phyloP scores from a whole-genome alignment of 2,888 invertebrate species.

The Oconnorella tubifera region DNA sequence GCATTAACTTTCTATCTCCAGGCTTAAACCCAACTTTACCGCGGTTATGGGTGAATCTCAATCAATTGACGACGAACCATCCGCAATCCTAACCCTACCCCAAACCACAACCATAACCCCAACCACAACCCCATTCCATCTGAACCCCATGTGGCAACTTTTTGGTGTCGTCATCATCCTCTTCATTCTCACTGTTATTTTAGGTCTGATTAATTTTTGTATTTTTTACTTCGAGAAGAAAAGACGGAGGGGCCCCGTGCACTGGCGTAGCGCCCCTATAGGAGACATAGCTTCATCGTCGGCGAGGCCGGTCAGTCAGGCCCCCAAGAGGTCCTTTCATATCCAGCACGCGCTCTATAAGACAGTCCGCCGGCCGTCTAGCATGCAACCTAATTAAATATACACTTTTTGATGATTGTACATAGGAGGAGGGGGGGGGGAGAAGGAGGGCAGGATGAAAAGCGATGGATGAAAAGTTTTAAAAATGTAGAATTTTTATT shows the following conservation, averaged over 20 bases:
- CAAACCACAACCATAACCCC: background rate
- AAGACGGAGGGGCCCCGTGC: slow-evolving; percentile 15
- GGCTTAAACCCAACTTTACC: no score
- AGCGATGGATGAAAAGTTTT: no score
- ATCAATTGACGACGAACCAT: no score
- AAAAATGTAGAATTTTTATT: no score
- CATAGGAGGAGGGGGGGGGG: no score
- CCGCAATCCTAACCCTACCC: no score
- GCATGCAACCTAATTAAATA: slow-evolving; percentile 24
- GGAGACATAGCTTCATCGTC: slow-evolving; percentile 5
- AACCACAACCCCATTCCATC: background rate
- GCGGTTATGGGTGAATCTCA: no score
- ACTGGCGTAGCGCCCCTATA: slow-evolving; percentile 20
- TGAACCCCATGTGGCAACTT: slow-evolving; percentile 15
- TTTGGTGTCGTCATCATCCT: slow-evolving; percentile 27
- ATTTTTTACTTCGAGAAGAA: slow-evolving; percentile 27
- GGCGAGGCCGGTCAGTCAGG: slow-evolving; percentile 5
- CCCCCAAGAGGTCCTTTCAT: slow-evolving; percentile 24
- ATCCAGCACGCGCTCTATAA: slow-evolving; percentile 29
- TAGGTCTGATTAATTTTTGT: slow-evolving; percentile 24
- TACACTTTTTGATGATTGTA: no score
- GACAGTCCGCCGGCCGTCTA: slow-evolving; percentile 23
- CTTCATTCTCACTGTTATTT: slow-evolving; percentile 23
- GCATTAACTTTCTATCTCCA: no score
- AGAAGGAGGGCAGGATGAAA: no score